phyloP scores from a whole-genome alignment of 2,888 invertebrate genomes.

The Cerastis rubricosa region DNA sequence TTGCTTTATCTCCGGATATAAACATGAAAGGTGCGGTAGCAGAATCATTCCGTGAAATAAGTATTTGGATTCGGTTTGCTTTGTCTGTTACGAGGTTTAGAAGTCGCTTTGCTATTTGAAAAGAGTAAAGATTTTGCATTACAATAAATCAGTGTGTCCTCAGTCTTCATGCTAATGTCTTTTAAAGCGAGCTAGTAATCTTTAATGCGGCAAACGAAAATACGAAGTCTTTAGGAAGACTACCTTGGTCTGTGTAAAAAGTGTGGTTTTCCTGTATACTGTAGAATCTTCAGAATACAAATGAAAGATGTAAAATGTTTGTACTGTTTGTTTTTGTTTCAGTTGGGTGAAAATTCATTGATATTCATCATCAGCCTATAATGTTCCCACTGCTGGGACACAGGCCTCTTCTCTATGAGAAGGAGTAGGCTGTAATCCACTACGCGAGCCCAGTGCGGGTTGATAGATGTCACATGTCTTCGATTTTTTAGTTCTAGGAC shows the following conservation, averaged over 20 bases:
- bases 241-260: not conserved
- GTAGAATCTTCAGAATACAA: not conserved
- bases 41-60: slow-evolving; percentile 21
- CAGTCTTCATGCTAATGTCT: slow-evolving; percentile 14
- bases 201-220: not conserved
- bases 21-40: not conserved
- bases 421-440: too few relatives aligned
- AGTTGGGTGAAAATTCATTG: not conserved
- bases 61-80: slow-evolving; percentile 5
- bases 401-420: too few relatives aligned
- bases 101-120: not conserved
- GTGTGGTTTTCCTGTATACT: not conserved
- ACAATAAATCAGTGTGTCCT: slow-evolving; percentile 31
- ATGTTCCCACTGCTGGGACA: too few relatives aligned
- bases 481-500: too few relatives aligned
- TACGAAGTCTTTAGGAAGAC: not conserved
- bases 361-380: too few relatives aligned
- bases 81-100: slow-evolving; percentile 8
- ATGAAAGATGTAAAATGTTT: not conserved
- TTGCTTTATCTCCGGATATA: not conserved
- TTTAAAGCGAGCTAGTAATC: not conserved
- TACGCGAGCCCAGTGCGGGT: too few relatives aligned
- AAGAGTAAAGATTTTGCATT: not conserved
- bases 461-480: too few relatives aligned
- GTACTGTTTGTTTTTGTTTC: not conserved